These are phyloP conservation scores for Bombus huntii DNA, from an alignment of 1,140 invertebrate genomes.

Conservation along the genomic window DNA sequence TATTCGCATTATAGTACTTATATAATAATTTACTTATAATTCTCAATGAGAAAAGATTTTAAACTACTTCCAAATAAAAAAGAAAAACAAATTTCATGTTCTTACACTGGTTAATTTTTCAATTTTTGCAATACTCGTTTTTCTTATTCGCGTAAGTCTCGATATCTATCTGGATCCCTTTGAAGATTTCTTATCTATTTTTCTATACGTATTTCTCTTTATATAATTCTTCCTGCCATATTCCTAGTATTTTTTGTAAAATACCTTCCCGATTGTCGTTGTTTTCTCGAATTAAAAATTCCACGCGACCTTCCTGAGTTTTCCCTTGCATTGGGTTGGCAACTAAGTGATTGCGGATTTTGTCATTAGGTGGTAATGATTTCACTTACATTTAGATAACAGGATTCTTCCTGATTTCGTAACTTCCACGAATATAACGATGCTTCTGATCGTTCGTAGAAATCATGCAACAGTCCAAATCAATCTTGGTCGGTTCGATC, in stretches of 20 bases:
- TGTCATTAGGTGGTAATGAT: too few species aligned
- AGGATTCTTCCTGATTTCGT: neutral
- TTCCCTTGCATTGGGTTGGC: neutral
- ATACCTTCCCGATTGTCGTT: neutral
- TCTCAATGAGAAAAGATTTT: too few species aligned
- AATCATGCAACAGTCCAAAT: neutral
- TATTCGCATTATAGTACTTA: too few species aligned
- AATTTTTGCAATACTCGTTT: neutral
- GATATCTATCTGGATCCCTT: rapidly evolving
- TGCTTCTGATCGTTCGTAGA: too few species aligned
- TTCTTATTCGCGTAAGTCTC: too few species aligned
- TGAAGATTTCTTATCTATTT: too few species aligned
- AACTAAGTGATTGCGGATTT: too few species aligned
- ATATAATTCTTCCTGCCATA: neutral
- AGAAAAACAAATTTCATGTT: neutral
- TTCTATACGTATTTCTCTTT: neutral
- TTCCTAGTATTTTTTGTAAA: neutral
- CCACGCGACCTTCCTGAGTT: neutral
- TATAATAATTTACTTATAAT: too few species aligned
- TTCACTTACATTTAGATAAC: neutral
- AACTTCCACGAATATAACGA: too few species aligned
- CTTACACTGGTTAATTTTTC: neutral
- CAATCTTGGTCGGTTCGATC: neutral
- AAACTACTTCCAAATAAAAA: too few species aligned
- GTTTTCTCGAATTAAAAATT: rapidly evolving